A percentile compares a stretch with the other conserved stretches of the same genome.
phyloP scores from a whole-genome alignment of 2,888 invertebrate species.

The Drosophila lacicola region DNA sequence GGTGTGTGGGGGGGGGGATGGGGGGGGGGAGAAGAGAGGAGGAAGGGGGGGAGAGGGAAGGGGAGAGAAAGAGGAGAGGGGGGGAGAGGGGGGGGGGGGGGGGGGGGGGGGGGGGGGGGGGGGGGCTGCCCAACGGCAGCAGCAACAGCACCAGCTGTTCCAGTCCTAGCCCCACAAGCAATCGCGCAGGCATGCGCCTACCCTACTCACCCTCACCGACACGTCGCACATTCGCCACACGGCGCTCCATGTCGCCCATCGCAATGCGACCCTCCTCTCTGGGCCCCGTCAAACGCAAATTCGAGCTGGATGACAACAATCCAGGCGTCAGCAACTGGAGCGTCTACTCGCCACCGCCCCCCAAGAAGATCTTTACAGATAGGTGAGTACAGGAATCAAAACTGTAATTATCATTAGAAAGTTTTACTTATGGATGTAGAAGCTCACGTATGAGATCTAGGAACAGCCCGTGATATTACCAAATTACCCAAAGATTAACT shows the following conservation, averaged over 20 bases:
- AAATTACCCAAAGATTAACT: no score
- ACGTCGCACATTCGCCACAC: constrained; percentile 91
- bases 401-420: background rate
- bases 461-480: no score
- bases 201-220: constrained; percentile 93
- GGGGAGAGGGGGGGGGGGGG: no score
- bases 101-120: no score
- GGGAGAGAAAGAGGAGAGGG: no score
- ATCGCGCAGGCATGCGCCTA: constrained; percentile 82
- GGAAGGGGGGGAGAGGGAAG: no score
- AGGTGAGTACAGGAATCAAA: constrained; percentile 65
- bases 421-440: background rate
- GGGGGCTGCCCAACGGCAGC: constrained; percentile 84
- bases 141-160: constrained; percentile 86
- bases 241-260: constrained; percentile 95
- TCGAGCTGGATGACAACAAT: constrained; percentile 83
- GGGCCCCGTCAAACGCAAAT: constrained; percentile 87
- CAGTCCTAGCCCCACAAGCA: constrained; percentile 87
- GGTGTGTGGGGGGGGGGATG: no score
- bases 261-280: constrained; percentile 91
- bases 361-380: constrained; percentile 84
- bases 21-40: no score
- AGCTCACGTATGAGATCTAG: no score
- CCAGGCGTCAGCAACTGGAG: constrained; percentile 81
- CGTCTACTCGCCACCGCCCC: constrained; percentile 84